Evolutionary conservation across 2,113 vertebrate species (phyloP).

Genomic region (Typhlomys cinereus): DNA sequence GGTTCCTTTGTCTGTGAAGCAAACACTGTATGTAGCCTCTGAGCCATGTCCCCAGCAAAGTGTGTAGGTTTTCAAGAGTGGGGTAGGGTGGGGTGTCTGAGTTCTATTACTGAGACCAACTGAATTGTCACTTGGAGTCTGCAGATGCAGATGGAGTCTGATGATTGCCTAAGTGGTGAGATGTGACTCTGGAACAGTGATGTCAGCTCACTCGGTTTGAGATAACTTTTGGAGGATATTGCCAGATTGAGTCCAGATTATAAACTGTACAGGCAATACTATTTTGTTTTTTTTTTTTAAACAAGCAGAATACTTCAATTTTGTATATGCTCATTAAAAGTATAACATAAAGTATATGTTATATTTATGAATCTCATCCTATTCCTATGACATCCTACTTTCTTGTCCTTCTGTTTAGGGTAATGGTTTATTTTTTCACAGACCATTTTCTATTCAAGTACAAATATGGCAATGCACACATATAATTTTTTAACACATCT

Average conservation of each 20-base stretch:
- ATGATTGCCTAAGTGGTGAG: too few species aligned
- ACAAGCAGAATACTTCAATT: not conserved
- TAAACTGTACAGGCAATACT: not conserved
- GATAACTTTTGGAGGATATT: not conserved
- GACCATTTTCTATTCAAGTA: not conserved
- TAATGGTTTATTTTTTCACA: not conserved
- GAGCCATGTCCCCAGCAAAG: too few species aligned
- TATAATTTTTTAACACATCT: slow-evolving; percentile 15
- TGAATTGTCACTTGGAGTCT: not conserved
- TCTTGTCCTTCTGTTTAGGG: not conserved
- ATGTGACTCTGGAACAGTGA: not conserved
- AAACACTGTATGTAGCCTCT: too few species aligned
- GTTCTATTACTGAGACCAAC: not conserved
- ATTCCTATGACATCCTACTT: not conserved
- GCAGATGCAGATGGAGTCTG: too few species aligned
- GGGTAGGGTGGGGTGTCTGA: not conserved
- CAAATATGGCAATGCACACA: not conserved
- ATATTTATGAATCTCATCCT: not conserved
- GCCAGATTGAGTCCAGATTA: not conserved
- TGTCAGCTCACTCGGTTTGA: not conserved
- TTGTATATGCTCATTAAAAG: not conserved
- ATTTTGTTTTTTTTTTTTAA: not conserved
- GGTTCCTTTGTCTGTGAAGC: too few species aligned
- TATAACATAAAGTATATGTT: not conserved
- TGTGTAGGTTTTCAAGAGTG: not conserved